Evolutionary conservation across 2,113 vertebrate species (phyloP).

Genomic region (Cheirogaleus medius): DNA sequence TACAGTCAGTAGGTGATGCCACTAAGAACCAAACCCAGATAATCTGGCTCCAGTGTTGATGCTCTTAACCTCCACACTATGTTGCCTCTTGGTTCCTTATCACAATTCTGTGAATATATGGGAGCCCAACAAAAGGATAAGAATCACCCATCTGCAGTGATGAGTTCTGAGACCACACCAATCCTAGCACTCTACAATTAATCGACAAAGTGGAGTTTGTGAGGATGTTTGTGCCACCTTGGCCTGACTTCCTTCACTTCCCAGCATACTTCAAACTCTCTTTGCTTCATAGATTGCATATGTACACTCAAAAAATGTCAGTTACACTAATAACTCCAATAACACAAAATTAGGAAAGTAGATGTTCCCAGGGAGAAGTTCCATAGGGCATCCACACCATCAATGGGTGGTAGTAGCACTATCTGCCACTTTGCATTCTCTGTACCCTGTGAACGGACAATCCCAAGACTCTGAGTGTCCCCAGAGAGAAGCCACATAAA

Average conservation of each 20-base stretch:
- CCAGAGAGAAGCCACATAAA: neutral
- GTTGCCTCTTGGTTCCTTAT: neutral
- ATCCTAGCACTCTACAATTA: neutral
- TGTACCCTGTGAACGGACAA: neutral
- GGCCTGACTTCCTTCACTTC: neutral
- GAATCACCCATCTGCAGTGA: neutral
- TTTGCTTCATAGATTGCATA: neutral
- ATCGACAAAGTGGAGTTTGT: too few relatives aligned
- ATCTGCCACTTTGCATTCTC: neutral
- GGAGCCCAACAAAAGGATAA: neutral
- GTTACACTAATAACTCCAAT: neutral
- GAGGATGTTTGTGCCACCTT: neutral
- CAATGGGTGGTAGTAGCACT: fast-evolving
- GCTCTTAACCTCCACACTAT: neutral
- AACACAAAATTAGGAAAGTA: neutral
- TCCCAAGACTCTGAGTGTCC: neutral
- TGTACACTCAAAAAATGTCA: neutral
- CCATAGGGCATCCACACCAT: too few relatives aligned
- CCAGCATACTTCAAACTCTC: neutral
- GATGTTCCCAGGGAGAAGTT: neutral
- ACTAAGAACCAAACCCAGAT: neutral
- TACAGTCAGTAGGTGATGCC: neutral
- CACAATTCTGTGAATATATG: too few relatives aligned
- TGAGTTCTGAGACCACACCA: neutral
- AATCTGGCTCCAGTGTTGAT: neutral